Percentiles rank a stretch among this genome's conserved stretches.
These are phyloP conservation scores for Pocota personata DNA, from an alignment of 2,888 invertebrate genomes.

Conservation along the genomic window DNA sequence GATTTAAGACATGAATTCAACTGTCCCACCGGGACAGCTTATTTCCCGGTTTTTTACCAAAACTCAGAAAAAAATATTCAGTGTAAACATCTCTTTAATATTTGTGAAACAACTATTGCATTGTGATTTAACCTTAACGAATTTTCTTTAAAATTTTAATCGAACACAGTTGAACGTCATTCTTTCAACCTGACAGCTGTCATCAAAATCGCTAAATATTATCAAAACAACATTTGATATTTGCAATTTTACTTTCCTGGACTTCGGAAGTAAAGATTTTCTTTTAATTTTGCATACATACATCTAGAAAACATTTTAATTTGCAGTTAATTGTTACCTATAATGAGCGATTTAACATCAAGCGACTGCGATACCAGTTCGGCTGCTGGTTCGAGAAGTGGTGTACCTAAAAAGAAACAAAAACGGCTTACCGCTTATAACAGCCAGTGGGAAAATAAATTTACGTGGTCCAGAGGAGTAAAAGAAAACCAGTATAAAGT, in stretches of 20 bases:
- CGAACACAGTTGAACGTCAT: neutral
- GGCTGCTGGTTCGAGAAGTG: neutral
- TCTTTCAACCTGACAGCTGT: constrained; percentile 11
- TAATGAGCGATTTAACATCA: constrained; percentile 13
- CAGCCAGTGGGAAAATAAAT: constrained; percentile 2
- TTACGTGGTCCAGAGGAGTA: constrained; percentile 4
- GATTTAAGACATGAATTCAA: neutral
- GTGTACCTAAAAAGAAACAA: neutral
- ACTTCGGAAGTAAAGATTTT: neutral
- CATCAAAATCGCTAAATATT: constrained; percentile 4
- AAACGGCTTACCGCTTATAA: constrained; percentile 17
- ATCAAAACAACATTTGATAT: neutral
- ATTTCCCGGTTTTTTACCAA: neutral
- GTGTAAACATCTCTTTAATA: neutral
- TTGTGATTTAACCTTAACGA: constrained; percentile 4
- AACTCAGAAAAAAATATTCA: neutral
- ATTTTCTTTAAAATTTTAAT: neutral
- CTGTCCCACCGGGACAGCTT: constrained; percentile 12
- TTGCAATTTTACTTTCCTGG: too few relatives aligned
- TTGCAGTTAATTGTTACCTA: neutral
- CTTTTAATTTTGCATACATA: neutral
- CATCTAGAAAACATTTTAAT: neutral
- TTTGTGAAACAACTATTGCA: constrained; percentile 7
- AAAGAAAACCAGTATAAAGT: neutral
- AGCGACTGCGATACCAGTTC: neutral